Conservation (phyloP, 37 sponge, comb jelly and placozoan genomes). For the Beroe forskalii region DNA sequence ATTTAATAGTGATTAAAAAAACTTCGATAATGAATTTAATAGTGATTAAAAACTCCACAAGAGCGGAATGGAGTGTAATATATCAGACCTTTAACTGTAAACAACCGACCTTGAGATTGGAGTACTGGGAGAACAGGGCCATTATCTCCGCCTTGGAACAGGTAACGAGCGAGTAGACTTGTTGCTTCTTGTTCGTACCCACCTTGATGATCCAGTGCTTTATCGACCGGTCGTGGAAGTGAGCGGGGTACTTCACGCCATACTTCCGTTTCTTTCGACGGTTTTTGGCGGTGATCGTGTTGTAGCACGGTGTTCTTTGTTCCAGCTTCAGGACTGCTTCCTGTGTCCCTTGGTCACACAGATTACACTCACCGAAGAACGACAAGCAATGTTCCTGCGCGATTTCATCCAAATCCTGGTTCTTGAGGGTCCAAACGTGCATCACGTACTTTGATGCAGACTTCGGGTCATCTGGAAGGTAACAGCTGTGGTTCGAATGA, state of each 20-base stretch:
- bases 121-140: not conserved
- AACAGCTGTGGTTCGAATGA: not conserved
- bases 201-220: constrained; percentile 11
- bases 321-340: not conserved
- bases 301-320: not conserved
- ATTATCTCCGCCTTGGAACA: not conserved
- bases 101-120: not conserved
- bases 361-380: constrained; percentile 15
- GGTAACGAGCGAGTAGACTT: constrained; percentile 10
- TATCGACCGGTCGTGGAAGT: not conserved
- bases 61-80: too few species aligned
- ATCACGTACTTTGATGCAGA: not conserved
- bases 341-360: constrained; percentile 6
- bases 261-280: not conserved
- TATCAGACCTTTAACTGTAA: not conserved
- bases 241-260: constrained; percentile 20
- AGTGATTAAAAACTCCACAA: too few species aligned
- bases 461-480: not conserved
- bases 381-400: not conserved
- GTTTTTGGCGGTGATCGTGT: not conserved
- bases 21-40: too few species aligned
- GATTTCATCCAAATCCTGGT: not conserved
- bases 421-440: constrained; percentile 34
- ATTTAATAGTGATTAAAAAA: too few species aligned
- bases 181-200: not conserved